These are phyloP conservation scores for Phoebastria nigripes DNA, from an alignment of 2,797 vertebrate species.

Conservation along the genomic window DNA sequence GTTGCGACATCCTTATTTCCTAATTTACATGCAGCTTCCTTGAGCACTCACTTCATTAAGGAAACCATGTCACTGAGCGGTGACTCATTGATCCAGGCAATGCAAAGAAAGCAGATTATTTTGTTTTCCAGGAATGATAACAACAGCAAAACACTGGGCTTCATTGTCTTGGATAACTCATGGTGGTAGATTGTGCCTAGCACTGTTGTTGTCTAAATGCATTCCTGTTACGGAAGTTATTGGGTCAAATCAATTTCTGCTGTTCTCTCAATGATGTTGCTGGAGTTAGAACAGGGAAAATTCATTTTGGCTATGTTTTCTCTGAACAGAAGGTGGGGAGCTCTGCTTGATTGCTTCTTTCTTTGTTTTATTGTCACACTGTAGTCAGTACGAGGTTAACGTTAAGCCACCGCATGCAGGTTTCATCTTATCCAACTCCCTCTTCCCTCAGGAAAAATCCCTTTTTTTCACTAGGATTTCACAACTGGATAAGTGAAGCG, in stretches of 20 bases:
- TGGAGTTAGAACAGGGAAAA: background rate
- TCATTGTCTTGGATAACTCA: background rate
- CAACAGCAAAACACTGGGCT: background rate
- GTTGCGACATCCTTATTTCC: background rate
- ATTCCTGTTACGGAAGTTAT: background rate
- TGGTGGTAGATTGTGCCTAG: background rate
- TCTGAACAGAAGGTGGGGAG: background rate
- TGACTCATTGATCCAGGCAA: background rate
- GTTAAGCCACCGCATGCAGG: background rate
- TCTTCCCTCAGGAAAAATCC: background rate
- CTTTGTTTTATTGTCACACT: background rate
- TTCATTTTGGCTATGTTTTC: background rate
- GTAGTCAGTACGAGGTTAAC: background rate
- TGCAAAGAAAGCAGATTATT: background rate
- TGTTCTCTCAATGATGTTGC: background rate
- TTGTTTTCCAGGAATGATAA: background rate
- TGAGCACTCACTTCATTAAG: background rate
- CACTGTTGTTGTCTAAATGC: background rate
- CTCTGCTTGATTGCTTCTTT: background rate
- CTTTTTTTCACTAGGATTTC: background rate
- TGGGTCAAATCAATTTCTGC: background rate
- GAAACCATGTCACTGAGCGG: background rate
- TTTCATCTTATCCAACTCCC: background rate
- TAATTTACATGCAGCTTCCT: background rate
- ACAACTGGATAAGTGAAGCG: background rate